phyloP scores from a whole-genome alignment of 2,797 vertebrate genomes.

The Pangasius larnaudii region DNA sequence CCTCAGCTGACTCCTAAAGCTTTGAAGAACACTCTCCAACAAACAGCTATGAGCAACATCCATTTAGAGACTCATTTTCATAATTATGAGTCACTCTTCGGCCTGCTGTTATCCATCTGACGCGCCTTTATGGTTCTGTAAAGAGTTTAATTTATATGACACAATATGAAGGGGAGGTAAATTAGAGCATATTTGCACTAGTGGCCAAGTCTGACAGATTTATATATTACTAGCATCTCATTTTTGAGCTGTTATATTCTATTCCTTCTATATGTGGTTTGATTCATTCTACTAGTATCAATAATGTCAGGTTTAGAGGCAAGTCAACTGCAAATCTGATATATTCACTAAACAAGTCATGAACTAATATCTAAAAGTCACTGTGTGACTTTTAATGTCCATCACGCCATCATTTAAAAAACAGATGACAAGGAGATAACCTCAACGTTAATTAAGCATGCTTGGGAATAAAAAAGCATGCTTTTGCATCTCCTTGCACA shows the following conservation, averaged over 20 bases:
- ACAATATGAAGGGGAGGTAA: neutral
- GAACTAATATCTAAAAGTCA: neutral
- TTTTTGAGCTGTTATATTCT: neutral
- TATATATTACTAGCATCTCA: neutral
- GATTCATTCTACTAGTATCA: neutral
- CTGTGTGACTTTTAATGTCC: neutral
- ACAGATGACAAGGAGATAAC: constrained; percentile 59
- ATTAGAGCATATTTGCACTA: neutral
- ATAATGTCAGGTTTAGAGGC: neutral
- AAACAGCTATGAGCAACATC: constrained; percentile 50
- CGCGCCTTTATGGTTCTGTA: constrained; percentile 15
- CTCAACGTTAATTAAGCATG: constrained; percentile 73
- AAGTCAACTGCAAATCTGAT: neutral
- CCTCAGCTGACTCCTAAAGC: constrained; percentile 43
- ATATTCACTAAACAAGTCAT: neutral
- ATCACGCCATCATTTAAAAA: constrained; percentile 22
- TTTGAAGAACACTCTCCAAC: constrained; percentile 41
- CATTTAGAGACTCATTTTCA: constrained; percentile 48
- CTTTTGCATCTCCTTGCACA: constrained; percentile 28
- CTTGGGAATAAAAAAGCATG: constrained; percentile 28
- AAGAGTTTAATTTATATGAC: constrained; percentile 36
- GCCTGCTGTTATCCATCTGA: constrained; percentile 42
- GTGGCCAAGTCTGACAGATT: neutral
- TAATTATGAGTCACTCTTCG: constrained; percentile 49
- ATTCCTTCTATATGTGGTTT: neutral